Evolutionary conservation across 1,140 invertebrate species (phyloP).

Genomic region (Glossosoma conforme): DNA sequence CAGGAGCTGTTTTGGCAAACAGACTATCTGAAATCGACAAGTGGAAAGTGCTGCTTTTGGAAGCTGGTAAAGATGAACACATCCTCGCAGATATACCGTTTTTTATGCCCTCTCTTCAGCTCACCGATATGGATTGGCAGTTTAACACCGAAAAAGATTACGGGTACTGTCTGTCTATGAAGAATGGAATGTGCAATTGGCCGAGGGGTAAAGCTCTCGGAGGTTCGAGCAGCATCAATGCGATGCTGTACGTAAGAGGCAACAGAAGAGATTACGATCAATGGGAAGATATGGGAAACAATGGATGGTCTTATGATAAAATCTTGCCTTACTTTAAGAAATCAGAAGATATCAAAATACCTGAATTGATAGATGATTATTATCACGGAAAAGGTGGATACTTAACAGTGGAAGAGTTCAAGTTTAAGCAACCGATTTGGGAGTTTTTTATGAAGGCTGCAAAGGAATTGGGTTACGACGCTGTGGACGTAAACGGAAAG

Average conservation of each 20-base stretch:
- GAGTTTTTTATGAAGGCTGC: conserved; percentile 64
- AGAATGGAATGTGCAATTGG: conserved; percentile 59
- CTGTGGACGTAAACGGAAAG: conserved; percentile 69
- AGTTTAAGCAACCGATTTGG: conserved; percentile 57
- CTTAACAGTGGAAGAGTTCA: conserved; percentile 61
- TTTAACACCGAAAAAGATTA: conserved; percentile 69
- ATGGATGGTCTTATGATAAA: conserved; percentile 69
- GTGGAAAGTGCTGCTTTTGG: conserved; percentile 72
- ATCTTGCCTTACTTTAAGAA: conserved; percentile 80
- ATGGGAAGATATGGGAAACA: conserved; percentile 69
- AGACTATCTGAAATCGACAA: conserved; percentile 64
- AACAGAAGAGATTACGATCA: conserved; percentile 79
- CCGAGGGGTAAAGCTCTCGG: conserved; percentile 74
- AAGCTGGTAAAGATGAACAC: conserved; percentile 76
- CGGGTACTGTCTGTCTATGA: conserved; percentile 61
- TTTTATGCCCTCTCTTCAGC: conserved; percentile 66
- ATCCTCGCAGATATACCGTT: conserved; percentile 68
- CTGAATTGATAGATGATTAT: conserved; percentile 50
- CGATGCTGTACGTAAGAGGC: conserved; percentile 85
- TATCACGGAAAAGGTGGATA: conserved; percentile 68
- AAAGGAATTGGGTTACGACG: conserved; percentile 64
- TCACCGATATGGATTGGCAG: conserved; percentile 71
- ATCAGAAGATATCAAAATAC: conserved; percentile 64
- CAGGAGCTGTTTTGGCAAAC: conserved; percentile 75
- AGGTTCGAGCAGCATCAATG: conserved; percentile 79